These are phyloP conservation scores for Cyprinella venusta DNA, from an alignment of 2,797 vertebrate species.

Conservation along the genomic window DNA sequence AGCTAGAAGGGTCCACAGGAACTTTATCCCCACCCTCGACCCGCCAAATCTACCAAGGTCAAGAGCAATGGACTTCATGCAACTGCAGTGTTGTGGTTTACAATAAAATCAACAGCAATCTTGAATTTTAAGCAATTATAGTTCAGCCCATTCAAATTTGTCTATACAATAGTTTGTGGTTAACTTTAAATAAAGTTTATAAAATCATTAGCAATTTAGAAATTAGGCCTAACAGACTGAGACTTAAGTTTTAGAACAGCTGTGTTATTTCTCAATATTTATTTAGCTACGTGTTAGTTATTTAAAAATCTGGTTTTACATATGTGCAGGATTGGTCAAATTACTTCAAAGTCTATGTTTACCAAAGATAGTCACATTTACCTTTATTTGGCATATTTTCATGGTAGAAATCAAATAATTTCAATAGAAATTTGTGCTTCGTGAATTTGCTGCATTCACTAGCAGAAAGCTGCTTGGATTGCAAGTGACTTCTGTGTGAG, in stretches of 20 bases:
- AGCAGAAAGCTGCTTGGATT: background rate
- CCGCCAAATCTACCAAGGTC: constrained; percentile 76
- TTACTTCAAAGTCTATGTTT: background rate
- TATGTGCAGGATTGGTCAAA: background rate
- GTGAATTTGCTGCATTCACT: background rate
- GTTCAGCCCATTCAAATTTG: background rate
- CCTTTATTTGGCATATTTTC: background rate
- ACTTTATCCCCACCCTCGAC: constrained; percentile 71
- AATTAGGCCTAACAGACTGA: background rate
- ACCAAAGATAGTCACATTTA: background rate
- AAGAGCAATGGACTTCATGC: background rate
- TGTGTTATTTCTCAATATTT: background rate
- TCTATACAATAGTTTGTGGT: background rate
- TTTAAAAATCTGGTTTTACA: background rate
- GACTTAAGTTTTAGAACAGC: background rate
- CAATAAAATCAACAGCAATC: background rate
- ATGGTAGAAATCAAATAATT: background rate
- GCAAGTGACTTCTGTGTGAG: background rate
- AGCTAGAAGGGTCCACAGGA: constrained; percentile 65
- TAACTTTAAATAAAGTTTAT: background rate
- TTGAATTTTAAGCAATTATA: background rate
- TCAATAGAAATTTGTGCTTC: background rate
- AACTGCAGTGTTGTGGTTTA: background rate
- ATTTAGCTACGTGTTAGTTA: background rate
- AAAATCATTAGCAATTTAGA: background rate